Percentiles rank a stretch among this genome's conserved stretches.
These are phyloP conservation scores for Scotopteryx bipunctaria DNA, from an alignment of 2,888 invertebrate genomes.

Conservation along the genomic window DNA sequence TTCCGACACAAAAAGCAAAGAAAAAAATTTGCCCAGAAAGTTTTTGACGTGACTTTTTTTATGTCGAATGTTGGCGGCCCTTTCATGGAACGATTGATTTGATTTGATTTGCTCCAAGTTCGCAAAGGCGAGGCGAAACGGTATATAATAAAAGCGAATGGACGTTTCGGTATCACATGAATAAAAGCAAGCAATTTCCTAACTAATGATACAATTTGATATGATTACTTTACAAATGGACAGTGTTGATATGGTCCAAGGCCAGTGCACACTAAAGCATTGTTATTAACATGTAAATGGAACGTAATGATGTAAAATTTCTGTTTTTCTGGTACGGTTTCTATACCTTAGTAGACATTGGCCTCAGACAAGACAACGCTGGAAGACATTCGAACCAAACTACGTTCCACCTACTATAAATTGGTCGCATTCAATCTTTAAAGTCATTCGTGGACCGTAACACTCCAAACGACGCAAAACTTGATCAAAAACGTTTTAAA, in stretches of 20 bases:
- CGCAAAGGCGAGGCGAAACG: constrained; percentile 43
- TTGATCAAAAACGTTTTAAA: constrained; percentile 12
- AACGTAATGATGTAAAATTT: no score
- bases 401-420: constrained; percentile 46
- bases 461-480: constrained; percentile 10
- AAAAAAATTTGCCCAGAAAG: no score
- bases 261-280: constrained; percentile 9
- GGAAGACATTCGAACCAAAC: constrained; percentile 49
- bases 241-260: constrained; percentile 17
- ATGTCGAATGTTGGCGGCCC: no score
- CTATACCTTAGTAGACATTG: no score
- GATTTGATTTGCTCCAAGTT: no score
- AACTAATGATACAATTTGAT: constrained; percentile 34
- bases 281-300: no score
- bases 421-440: constrained; percentile 46
- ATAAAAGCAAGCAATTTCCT: constrained; percentile 20
- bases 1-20: no score
- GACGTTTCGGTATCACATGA: constrained; percentile 41
- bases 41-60: no score
- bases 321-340: no score
- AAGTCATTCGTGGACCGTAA: constrained; percentile 28
- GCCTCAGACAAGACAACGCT: constrained; percentile 33
- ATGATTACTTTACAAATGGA: constrained; percentile 29
- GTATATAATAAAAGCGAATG: constrained; percentile 46
- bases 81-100: no score